phyloP scores from a whole-genome alignment of 2,888 invertebrate genomes.

The Fragum fragum region DNA sequence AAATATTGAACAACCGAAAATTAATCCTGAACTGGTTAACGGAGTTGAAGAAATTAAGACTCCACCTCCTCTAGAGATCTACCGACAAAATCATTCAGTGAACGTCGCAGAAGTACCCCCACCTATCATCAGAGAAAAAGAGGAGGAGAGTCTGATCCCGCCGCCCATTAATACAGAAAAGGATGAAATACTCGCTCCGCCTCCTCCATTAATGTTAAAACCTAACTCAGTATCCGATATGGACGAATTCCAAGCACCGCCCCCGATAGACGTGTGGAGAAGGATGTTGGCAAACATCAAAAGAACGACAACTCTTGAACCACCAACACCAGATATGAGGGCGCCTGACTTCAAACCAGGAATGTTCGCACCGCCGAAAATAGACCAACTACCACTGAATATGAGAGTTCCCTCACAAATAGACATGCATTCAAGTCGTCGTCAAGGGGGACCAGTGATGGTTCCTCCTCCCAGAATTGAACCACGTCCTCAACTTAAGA shows the following conservation, averaged over 20 bases:
- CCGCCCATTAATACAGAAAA: neutral
- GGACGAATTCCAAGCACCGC: neutral
- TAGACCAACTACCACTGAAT: neutral
- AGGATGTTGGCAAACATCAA: constrained; percentile 10
- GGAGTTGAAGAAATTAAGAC: neutral
- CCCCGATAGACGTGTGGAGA: neutral
- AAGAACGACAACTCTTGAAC: neutral
- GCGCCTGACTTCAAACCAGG: neutral
- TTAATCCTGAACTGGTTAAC: neutral
- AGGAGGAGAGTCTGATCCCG: neutral
- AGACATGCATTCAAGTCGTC: too few species aligned
- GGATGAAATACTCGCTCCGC: neutral
- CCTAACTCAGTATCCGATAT: neutral
- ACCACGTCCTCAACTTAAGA: too few species aligned
- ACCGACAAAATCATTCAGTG: neutral
- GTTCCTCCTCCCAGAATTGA: too few species aligned
- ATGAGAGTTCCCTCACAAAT: too few species aligned
- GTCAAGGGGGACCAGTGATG: too few species aligned
- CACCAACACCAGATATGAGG: constrained; percentile 7
- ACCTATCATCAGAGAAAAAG: neutral
- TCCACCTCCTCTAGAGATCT: constrained; percentile 11
- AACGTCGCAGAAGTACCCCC: neutral
- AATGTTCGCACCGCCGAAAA: neutral
- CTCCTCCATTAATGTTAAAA: neutral
- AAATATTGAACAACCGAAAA: neutral